Base-by-base conservation (phyloP, 2,113 vertebrate genomes). In the Crocuta crocuta region DNA sequence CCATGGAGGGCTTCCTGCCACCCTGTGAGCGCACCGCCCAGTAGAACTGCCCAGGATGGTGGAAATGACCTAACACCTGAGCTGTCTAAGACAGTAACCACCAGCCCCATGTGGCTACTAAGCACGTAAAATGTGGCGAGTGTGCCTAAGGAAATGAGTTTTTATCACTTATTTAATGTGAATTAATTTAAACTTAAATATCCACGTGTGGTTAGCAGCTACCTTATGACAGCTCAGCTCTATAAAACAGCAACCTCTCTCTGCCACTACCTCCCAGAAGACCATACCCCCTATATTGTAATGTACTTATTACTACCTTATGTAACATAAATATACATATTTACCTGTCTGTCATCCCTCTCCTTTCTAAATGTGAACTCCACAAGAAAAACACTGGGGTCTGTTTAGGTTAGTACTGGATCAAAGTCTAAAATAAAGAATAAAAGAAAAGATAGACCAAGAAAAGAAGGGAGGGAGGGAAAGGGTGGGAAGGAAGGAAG, bases 11-110 rank as follows among this genome's bases (percentile, higher is more conserved):
- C 7, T 11, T n/a, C 33, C 50, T 8, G 28, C 13, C 82, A 43
- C 48, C 17, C 1, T 11, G 0, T 2, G 76, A 21, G 31, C 33
- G 15, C 33, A 1, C 31, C 31, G n/a, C 8, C 24, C 43, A 23
- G 21, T 0, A 24, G 39, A 43, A 48, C 16, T 0, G 19, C 17
- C 50, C 2, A 16, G 4, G 17, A 8, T 7, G n/a, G 70, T 1
- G 53, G 89, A 23, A 84, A 55, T 26, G 21, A 3, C 19, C 68
- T 10, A 33, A 2, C 35, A 7, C 31, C 88, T 5, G 35, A 81
- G 10, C 28, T 50, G 17, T 28, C 70, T 19, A 21, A 3, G 0
- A 1, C 23, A 21, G 16, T 35, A 16, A 10, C 45, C 39, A 68
- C 3, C 2, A 39, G 50, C 81, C 31, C 39, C 24, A 33, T 15